Evolutionary conservation across 2,797 vertebrate species (phyloP).

Genomic region (Sciurus vulgaris): DNA sequence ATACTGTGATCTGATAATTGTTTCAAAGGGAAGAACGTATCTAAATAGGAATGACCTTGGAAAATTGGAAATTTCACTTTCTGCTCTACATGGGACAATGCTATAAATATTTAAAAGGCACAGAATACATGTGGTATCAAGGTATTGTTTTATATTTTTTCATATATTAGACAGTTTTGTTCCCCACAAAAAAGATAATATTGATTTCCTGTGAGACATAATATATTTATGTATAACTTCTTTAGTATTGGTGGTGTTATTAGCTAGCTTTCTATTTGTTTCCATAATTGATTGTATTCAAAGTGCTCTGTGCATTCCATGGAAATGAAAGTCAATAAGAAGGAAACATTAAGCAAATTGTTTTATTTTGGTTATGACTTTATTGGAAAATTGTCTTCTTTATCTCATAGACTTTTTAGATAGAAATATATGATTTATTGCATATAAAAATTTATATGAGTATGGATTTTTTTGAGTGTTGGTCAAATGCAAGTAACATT

Average conservation of each 20-base stretch:
- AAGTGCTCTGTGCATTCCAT: not conserved
- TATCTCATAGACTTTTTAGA: conserved; percentile 11
- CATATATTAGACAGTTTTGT: not conserved
- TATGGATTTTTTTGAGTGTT: conserved; percentile 57
- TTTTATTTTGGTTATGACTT: conserved; percentile 58
- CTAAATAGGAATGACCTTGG: not conserved
- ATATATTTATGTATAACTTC: not conserved
- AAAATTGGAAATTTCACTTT: conserved; percentile 19
- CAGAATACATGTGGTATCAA: not conserved
- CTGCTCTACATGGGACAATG: not conserved
- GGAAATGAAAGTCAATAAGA: conserved; percentile 51
- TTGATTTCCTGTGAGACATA: not conserved
- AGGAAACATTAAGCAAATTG: conserved; percentile 19
- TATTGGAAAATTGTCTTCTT: conserved; percentile 52
- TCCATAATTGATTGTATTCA: conserved; percentile 31
- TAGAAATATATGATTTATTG: conserved; percentile 33
- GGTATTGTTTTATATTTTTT: not conserved
- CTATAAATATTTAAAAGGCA: not conserved
- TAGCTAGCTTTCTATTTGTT: not conserved
- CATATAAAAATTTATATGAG: conserved; percentile 2
- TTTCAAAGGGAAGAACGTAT: not conserved
- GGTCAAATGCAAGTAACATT: not conserved
- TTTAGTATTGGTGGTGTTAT: not conserved
- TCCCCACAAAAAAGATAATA: not conserved
- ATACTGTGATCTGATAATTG: not conserved